Conservation (phyloP, 2,888 invertebrate genomes). For the Limulus polyphemus region DNA sequence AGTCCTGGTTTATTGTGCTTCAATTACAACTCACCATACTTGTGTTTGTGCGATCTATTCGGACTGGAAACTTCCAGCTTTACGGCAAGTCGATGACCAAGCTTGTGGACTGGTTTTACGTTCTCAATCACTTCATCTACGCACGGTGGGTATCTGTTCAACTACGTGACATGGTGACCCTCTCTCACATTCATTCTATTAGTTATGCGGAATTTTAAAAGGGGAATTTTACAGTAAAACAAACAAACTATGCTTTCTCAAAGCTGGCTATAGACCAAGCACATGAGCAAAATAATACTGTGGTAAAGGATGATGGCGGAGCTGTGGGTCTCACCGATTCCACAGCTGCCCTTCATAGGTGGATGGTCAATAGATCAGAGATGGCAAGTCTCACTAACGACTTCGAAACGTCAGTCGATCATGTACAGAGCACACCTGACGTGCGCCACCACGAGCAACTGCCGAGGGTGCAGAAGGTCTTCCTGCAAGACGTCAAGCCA, state of each 20-base stretch:
- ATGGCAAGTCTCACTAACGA: conserved; percentile 11
- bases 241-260: background rate
- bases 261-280: background rate
- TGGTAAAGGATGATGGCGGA: background rate
- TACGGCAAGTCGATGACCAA: background rate
- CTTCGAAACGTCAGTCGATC: conserved; percentile 4
- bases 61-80: background rate
- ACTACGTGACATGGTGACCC: background rate
- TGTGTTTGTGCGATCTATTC: background rate
- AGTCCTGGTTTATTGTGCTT: background rate
- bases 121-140: background rate
- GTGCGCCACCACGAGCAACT: background rate
- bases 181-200: background rate
- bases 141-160: background rate
- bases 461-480: background rate
- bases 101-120: background rate
- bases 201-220: background rate
- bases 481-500: background rate
- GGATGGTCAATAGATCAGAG: conserved; percentile 19
- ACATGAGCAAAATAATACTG: background rate
- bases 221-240: background rate
- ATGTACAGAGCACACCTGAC: background rate
- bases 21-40: background rate
- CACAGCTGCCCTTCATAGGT: conserved; percentile 8
- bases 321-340: conserved; percentile 1